phyloP scores from a whole-genome alignment of 2,797 vertebrate species.

The Taenioides sp. region DNA sequence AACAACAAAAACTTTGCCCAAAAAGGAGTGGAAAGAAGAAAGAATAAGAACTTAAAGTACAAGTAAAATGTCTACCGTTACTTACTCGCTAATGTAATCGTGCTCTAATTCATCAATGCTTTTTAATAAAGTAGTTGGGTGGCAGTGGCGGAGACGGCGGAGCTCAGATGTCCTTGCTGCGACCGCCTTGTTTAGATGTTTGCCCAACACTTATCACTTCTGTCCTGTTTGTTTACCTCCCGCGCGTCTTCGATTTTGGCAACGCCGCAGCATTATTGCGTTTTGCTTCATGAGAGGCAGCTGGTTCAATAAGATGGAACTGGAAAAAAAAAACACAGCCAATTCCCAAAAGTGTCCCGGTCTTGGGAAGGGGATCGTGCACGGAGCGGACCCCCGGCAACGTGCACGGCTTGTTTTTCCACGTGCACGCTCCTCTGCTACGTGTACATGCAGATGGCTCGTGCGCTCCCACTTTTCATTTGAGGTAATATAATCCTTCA shows the following conservation, averaged over 20 bases:
- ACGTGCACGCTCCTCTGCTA: slow-evolving; percentile 84
- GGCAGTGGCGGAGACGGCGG: slow-evolving; percentile 55
- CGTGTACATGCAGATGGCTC: slow-evolving; percentile 98
- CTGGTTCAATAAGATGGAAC: slow-evolving; percentile 89
- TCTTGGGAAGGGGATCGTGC: slow-evolving; percentile 81
- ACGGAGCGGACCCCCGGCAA: slow-evolving; percentile 85
- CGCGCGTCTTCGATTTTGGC: slow-evolving; percentile 78
- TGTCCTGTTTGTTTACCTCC: slow-evolving; percentile 81
- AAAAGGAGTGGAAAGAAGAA: too few relatives aligned
- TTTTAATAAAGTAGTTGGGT: slow-evolving; percentile 75
- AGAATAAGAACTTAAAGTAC: background rate
- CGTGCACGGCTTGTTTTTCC: slow-evolving; percentile 87
- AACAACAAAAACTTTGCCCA: too few relatives aligned
- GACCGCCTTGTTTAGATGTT: slow-evolving; percentile 80
- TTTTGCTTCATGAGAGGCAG: slow-evolving; percentile 90
- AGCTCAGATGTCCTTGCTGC: slow-evolving; percentile 66
- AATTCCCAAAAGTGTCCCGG: slow-evolving; percentile 88
- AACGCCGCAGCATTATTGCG: slow-evolving; percentile 77
- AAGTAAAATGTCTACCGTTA: too few relatives aligned
- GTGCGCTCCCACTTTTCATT: slow-evolving; percentile 98
- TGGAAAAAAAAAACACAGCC: slow-evolving; percentile 31
- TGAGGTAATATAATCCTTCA: slow-evolving; percentile 99
- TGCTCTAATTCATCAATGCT: slow-evolving; percentile 56
- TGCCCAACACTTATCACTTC: slow-evolving; percentile 83
- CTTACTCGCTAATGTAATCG: slow-evolving; percentile 19